Evolutionary conservation across 1,140 invertebrate genomes (phyloP), one percentile per base, ranked within the genome.

Genomic region (Pantala flavescens): DNA sequence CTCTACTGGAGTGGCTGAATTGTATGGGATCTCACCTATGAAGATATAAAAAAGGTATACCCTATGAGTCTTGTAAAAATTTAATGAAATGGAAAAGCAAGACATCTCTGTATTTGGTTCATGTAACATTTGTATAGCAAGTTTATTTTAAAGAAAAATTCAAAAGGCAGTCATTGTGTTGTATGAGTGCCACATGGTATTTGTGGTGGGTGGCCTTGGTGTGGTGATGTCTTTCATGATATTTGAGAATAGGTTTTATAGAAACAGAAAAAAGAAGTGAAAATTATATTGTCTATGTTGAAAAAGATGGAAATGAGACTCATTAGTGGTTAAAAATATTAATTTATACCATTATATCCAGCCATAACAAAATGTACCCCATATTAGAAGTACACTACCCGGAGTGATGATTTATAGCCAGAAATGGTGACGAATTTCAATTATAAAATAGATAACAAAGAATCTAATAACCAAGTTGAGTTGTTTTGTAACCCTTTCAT

Each of bases 151-250:
- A 63, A 12, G 49, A 21, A 63, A 63, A 63, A 63, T 14, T 63
- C 16, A 3, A 63, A 63, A 63, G 49, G 49, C 49, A 63, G 49
- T 63, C 14, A 63, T 63, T 63, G 49, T 63, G 14, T 63, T 21
- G n/a, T 63, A 21, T 63, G 49, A 63, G 49, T 63, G 49, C 49
- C 49, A 63, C 49, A 63, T 63, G 49, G 14, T 63, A 63, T 19
- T 63, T 63, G 49, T 63, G 49, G n/a, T 63, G 14, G 49, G 49
- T 63, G 49, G 49, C 49, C 49, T 63, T 63, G 49, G 49, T 63
- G 49, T 63, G 49, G 49, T 63, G 49, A 63, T 63, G 49, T 63
- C 49, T 63, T 63, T 63, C 49, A 63, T 63, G 49, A 63, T 19
- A 63, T 63, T 19, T 63, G 49, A 63, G 49, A 63, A 63, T 63